A percentile compares a stretch with the other conserved stretches of the same genome.
Conservation (phyloP, 2,113 vertebrate species). For the Ardeotis arabs region DNA sequence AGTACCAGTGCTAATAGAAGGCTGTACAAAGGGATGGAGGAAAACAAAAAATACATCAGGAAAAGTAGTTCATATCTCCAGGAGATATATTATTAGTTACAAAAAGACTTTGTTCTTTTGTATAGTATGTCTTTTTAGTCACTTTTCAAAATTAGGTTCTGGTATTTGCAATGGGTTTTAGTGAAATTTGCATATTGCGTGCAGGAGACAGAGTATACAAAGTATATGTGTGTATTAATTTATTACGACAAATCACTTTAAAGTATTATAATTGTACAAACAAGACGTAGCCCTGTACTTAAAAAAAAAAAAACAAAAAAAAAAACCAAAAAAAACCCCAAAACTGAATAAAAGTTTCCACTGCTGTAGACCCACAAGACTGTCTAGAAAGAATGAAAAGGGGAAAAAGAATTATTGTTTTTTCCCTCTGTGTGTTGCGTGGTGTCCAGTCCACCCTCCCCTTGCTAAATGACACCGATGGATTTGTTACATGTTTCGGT, state of each 20-base stretch:
- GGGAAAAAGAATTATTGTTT: rapidly evolving
- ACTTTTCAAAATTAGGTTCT: background rate
- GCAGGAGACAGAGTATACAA: background rate
- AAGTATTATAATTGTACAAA: background rate
- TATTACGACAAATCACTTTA: background rate
- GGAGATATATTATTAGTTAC: background rate
- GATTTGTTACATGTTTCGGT: background rate
- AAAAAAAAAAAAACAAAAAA: background rate
- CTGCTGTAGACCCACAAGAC: background rate
- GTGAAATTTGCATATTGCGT: background rate
- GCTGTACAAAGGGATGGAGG: background rate
- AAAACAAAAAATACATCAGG: background rate
- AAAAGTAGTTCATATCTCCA: background rate
- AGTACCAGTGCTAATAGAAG: background rate
- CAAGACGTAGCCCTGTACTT: background rate
- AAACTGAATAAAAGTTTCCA: background rate
- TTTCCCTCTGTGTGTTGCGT: background rate
- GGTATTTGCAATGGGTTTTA: background rate
- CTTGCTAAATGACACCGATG: background rate
- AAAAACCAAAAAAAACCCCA: no score
- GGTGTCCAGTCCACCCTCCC: background rate
- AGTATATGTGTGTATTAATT: background rate
- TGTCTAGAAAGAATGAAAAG: background rate
- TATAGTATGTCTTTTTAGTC: background rate
- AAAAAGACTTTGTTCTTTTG: background rate